Percentiles rank a stretch among this genome's conserved stretches.
These are phyloP conservation scores for Limnephilus lunatus DNA, from an alignment of 2,888 invertebrate species.

Conservation along the genomic window DNA sequence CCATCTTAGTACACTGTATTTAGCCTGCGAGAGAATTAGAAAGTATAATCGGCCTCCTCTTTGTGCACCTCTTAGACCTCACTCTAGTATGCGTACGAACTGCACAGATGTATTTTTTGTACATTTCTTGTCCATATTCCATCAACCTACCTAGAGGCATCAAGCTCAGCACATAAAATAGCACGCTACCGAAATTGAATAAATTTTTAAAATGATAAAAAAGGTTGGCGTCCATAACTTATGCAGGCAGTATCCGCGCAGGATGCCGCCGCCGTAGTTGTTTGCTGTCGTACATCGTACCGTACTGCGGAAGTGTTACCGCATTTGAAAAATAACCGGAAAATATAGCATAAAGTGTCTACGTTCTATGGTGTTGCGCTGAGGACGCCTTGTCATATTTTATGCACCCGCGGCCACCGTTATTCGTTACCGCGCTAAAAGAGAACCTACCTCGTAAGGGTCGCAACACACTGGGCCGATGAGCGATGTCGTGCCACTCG, in stretches of 20 bases:
- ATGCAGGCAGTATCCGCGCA: not conserved
- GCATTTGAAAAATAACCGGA: slow-evolving; percentile 20
- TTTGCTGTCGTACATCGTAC: slow-evolving; percentile 15
- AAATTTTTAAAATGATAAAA: not conserved
- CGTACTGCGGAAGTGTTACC: slow-evolving; percentile 30
- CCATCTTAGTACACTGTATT: too few species aligned
- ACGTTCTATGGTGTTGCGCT: slow-evolving; percentile 5
- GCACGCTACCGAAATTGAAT: slow-evolving; percentile 7
- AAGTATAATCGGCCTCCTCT: too few species aligned
- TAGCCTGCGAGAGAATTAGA: too few species aligned
- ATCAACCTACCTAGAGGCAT: not conserved
- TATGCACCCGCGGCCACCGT: slow-evolving; percentile 2
- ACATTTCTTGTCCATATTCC: not conserved
- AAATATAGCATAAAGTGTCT: slow-evolving; percentile 4
- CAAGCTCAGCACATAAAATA: not conserved
- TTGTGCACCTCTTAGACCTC: too few species aligned
- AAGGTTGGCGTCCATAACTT: slow-evolving; percentile 16
- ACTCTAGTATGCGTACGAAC: too few species aligned
- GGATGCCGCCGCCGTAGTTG: not conserved
- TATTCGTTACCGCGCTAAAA: not conserved
- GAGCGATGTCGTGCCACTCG: not conserved
- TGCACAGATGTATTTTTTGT: not conserved
- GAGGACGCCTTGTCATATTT: slow-evolving; percentile 28
- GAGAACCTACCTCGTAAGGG: not conserved
- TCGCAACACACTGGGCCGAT: not conserved